Evolutionary conservation across 2,888 invertebrate species (phyloP), one percentile per base, ranked within the genome.

Genomic region (Rapana venosa): DNA sequence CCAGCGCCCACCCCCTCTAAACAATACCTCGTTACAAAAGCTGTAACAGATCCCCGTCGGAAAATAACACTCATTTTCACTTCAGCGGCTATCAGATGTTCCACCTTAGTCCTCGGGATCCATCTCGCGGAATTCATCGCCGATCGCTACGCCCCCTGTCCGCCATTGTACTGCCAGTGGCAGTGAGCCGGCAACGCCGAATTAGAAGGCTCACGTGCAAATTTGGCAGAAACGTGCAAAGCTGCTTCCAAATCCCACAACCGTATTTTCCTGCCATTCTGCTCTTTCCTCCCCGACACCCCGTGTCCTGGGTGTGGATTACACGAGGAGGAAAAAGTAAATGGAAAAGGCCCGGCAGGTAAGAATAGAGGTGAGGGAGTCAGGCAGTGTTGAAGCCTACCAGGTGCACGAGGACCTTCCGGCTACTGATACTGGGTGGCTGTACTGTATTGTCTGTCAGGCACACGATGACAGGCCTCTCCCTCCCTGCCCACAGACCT

Each of bases 1-100:
- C 85, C 30, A 13, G 58, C 85, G 56, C 58, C 85, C 30, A 26
- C 22, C 47, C 22, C 47, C 81, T 83, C 47, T 83, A 83, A 83
- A 83, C 81, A 66, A 66, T 35, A 86, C 66, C 86, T 86, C 35
- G 61, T 86, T 66, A 61, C 66, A 32, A 86, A 86, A 86, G 86
- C 86, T 66, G 58, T n/a, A 58, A 61, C n/a, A 74, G 74, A 87
- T 74, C 17, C 74, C 74, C 47, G 26, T 87, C 66, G n/a, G 22
- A 22, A 77, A 87, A 87, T 87, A 87, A 87, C 87, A 32, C 61
- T 74, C 70, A 87, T 87, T 87, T 87, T 87, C 87, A n/a, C 32
- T 32, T 35, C 20, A 22, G 74, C 30, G n/a, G 47, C 30, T 70
- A 87, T 87, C 87, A 74, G 74, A 47, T 87, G 61, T 15, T 32